Evolutionary conservation across 2,888 invertebrate species (phyloP), one percentile per base, ranked within the genome.

Genomic region (Apodemia zela): DNA sequence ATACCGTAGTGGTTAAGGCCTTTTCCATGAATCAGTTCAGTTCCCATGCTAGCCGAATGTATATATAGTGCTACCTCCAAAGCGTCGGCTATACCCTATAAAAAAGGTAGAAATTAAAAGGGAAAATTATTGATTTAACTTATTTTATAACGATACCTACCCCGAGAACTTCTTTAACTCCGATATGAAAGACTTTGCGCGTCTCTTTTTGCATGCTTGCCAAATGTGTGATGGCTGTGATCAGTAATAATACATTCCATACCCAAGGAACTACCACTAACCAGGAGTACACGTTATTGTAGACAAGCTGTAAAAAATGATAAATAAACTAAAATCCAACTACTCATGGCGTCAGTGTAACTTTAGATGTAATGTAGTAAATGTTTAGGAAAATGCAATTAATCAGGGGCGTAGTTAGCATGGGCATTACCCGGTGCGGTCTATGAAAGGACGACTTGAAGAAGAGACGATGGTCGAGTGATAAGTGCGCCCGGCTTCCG

Each of bases 11-110:
- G 78, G 72, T 90, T 87, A 47, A 91, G 73, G 66, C 86, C 89
- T 78, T 90, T 91, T 63, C 90, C 90, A 66, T 79, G 79, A 69
- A 91, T 79, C 7, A 88, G 71, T 75, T 90, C 90, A 15, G 89
- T 84, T 49, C 90, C 90, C 13, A 84, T 74, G 68, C 87, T 76
- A 10, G 82, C 75, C 6, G 87, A 80, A 73, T 91, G 89, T 61
- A 88, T 82, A 70, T 89, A 90, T 0, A 89, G 73, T 5, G 86
- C 80, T 13, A 85, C 76, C 71, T 86, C 81, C 17, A 89, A 69
- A 21, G 85, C 87, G 68, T 88, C 87, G 33, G 79, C 73, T 58
- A 85, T 58, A 47, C 76, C 75, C 90, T 90, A 45, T 15, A 15
- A 59, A 18, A 25, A 60, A 38, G 3, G n/a, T 38, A 8, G 4